Evolutionary conservation across 2,113 vertebrate genomes (phyloP), one percentile per base, ranked within the genome.

Genomic region (Aspidoscelis tigris): DNA sequence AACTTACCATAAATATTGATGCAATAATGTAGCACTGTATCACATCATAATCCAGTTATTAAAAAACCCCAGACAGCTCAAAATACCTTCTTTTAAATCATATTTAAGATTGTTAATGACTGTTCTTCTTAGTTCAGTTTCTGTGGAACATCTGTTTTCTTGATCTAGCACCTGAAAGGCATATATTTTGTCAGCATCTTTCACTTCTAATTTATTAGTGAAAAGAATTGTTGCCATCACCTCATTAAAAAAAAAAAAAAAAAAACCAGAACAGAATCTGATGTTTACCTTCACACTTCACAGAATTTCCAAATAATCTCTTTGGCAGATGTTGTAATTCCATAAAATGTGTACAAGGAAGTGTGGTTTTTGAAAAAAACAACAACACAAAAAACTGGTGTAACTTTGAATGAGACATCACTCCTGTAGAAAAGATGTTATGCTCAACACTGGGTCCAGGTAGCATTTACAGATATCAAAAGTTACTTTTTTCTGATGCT

Each of bases 51-150:
- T 74, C 39, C 7, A 69, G 78, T 33, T 69, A 24, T 12, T 80
- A 58, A 68, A 44, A 8, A 12, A 66, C 6, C 21, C 83, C 24
- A 8, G 33, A 21, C 71, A 33, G 22, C 12, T 83, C 74, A 88
- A 2, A 3, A 76, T 53, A 26, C 22, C 33, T 75, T 77, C 24
- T 39, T 84, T 33, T 64, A 70, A 89, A 47, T 83, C 33, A 33
- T 43, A 50, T 86, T 74, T 83, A 43, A 84, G 86, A 86, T 74
- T 26, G 33, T 82, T 74, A 65, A 70, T 87, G 71, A 69, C 14
- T 80, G 1, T 82, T 84, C 33, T 68, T 26, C n/a, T 86, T 21
- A 78, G 80, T 70, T 84, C 43, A 61, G 72, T 24, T 85, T 87
- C 50, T 44, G 55, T 39, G 47, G 66, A 61, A 76, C 21, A 80